Evolutionary conservation across 2,113 vertebrate species (phyloP), one percentile per base, ranked within the genome.

Genomic region (Ptychochromis oligacanthus): DNA sequence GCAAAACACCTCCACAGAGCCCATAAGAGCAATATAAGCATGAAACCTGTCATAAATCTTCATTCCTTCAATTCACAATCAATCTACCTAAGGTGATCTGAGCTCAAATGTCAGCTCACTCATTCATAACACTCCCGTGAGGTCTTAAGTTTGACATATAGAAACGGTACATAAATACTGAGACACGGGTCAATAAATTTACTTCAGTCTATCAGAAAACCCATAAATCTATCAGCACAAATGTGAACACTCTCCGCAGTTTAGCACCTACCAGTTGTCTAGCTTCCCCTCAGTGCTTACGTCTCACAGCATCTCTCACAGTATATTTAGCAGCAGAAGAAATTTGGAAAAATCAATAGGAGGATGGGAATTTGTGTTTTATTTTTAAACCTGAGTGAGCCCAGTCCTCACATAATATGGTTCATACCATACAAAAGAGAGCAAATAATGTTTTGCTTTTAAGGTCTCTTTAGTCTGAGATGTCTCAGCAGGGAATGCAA

Each of bases 291-390:
- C 83, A 55, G 52, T 36, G 59, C 65, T 79, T 64, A 31, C 17
- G 15, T 85, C 82, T 81, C 57, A 60, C 26, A 75, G 58, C 75
- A 81, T 91, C 86, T 67, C 82, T 85, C 72, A 83, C 62, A 36
- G 60, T 87, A 91, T 82, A 90, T 91, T 92, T 91, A 90, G 86
- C 82, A 82, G 64, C 83, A 85, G 62, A 58, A 84, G 77, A 77
- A 81, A 85, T 85, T 90, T 76, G 81, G 88, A 87, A 89, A 94
- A 93, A 94, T 90, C 89, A 77, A 92, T 91, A 81, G 52, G 14
- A 77, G 64, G 28, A 3, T 38, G 59, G 79, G 81, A 79, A 79
- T 81, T 67, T 86, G 31, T 82, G 34, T 79, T 81, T 80, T 60
- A 28, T 84, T 67, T 87, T 81, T 18, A 79, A 82, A 79, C 64